Percentiles rank a stretch among this genome's conserved stretches.
Evolutionary conservation across 2,888 invertebrate genomes (phyloP).

Genomic region (Nomada goodeniana): DNA sequence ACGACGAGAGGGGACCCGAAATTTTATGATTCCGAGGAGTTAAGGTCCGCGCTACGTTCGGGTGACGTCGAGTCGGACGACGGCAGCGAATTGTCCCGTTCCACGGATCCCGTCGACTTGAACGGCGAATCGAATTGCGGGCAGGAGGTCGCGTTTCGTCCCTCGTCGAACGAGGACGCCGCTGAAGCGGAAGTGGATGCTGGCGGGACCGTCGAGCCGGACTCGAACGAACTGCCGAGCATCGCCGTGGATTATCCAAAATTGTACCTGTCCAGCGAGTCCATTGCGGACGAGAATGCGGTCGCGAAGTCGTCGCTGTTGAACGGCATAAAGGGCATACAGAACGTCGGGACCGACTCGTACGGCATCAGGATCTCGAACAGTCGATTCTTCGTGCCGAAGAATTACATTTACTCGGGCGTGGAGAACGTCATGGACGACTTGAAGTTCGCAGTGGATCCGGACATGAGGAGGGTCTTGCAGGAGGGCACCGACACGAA

Average conservation of each 20-base stretch:
- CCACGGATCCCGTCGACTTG: slow-evolving; percentile 57
- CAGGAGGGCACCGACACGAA: slow-evolving; percentile 56
- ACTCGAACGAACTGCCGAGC: slow-evolving; percentile 6
- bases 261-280: slow-evolving; percentile 52
- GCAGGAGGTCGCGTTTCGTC: slow-evolving; percentile 66
- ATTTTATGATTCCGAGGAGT: neutral
- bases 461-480: slow-evolving; percentile 79
- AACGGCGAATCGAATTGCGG: slow-evolving; percentile 65
- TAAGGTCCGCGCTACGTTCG: neutral
- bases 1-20: neutral
- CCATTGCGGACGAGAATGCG: slow-evolving; percentile 25
- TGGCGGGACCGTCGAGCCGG: no score
- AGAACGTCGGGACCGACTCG: slow-evolving; percentile 67
- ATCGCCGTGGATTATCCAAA: slow-evolving; percentile 65
- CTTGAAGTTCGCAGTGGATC: slow-evolving; percentile 78
- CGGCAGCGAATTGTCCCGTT: neutral
- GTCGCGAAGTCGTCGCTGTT: slow-evolving; percentile 61
- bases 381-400: slow-evolving; percentile 79
- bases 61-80: neutral
- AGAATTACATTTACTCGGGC: slow-evolving; percentile 76
- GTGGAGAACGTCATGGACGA: slow-evolving; percentile 77
- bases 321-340: slow-evolving; percentile 75
- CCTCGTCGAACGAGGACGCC: neutral
- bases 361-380: slow-evolving; percentile 78
- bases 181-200: no score